Conservation (phyloP, 1,140 invertebrate species). For the Eulimnadia texana region DNA sequence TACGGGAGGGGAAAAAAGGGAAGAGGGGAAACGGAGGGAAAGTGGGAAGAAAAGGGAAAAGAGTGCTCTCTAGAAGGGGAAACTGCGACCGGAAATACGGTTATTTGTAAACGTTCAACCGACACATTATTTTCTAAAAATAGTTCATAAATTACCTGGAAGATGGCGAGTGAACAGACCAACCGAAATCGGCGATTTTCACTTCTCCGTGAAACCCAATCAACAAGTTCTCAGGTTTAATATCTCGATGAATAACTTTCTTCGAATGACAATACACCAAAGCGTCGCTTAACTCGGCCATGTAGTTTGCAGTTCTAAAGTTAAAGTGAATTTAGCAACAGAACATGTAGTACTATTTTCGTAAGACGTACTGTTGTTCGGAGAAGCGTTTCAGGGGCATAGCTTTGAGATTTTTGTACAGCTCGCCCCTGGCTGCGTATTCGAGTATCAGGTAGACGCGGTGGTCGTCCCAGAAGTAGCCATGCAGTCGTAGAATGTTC, state of each 20-base stretch:
- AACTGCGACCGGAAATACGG: too few species aligned
- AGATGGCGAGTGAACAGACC: slow-evolving; percentile 89
- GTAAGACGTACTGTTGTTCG: slow-evolving; percentile 19
- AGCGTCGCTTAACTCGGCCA: slow-evolving; percentile 73
- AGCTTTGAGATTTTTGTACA: slow-evolving; percentile 36
- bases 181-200: slow-evolving; percentile 95
- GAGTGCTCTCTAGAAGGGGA: too few species aligned
- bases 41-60: too few species aligned
- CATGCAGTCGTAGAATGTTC: slow-evolving; percentile 43
- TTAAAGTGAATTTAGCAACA: slow-evolving; percentile 12
- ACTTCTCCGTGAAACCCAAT: slow-evolving; percentile 67
- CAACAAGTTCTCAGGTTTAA: slow-evolving; percentile 92
- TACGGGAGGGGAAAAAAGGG: too few species aligned
- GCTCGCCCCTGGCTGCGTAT: slow-evolving; percentile 44
- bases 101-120: too few species aligned
- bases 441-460: slow-evolving; percentile 47
- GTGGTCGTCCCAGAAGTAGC: slow-evolving; percentile 46
- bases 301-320: slow-evolving; percentile 55
- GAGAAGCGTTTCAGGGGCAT: slow-evolving; percentile 24
- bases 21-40: too few species aligned
- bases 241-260: slow-evolving; percentile 89
- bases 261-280: slow-evolving; percentile 83
- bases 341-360: not conserved
- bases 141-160: too few species aligned
- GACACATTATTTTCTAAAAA: too few species aligned